Conservation (phyloP, 2,113 vertebrate species). For the Falco punctatus region DNA sequence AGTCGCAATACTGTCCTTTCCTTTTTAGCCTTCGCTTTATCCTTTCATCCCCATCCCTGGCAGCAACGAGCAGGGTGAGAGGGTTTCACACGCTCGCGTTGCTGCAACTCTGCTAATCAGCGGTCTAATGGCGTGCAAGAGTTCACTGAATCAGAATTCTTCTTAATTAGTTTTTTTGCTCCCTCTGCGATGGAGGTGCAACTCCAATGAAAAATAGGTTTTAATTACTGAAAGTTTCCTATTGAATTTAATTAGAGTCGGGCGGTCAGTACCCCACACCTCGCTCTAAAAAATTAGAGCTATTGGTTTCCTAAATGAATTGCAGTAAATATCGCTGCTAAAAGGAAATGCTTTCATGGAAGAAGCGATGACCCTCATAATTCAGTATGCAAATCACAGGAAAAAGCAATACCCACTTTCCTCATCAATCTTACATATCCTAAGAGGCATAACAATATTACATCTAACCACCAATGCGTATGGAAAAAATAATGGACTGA, state of each 20-base stretch:
- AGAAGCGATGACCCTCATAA: not conserved
- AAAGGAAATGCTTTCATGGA: not conserved
- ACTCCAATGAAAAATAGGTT: not conserved
- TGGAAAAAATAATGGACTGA: not conserved
- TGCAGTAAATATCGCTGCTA: not conserved
- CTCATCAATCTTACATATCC: not conserved
- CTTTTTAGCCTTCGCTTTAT: not conserved
- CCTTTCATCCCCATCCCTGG: not conserved
- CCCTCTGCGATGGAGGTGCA: not conserved
- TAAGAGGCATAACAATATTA: not conserved
- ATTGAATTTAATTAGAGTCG: constrained; percentile 6
- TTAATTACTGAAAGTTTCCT: constrained; percentile 10
- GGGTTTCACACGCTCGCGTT: not conserved
- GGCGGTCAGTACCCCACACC: not conserved
- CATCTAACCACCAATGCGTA: not conserved
- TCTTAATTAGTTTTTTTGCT: not conserved
- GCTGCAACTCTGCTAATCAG: not conserved
- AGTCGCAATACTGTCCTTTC: not conserved
- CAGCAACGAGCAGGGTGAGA: not conserved
- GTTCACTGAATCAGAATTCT: not conserved
- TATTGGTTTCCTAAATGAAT: not conserved
- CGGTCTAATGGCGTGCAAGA: not conserved
- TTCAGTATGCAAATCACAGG: not conserved
- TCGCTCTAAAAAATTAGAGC: not conserved
- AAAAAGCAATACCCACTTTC: not conserved